Base-by-base conservation (phyloP, 2,888 invertebrate species). In the Aphrophora alni region DNA sequence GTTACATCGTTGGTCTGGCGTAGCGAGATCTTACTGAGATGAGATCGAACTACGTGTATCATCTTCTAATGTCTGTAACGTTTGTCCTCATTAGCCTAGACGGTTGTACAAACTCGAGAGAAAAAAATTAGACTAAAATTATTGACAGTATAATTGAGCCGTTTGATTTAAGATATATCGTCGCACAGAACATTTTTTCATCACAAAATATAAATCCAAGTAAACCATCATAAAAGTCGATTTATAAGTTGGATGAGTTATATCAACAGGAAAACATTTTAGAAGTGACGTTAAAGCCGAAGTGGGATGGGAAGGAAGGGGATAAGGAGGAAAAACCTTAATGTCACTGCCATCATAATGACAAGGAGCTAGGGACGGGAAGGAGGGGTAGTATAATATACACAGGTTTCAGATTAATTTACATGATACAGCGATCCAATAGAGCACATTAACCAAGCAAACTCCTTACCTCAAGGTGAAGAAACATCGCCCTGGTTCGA, bases 351-450 rank as follows among this genome's bases (percentile, higher is more conserved):
- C 59, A 10, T 73, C 73, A 28, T 73, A 73, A 73, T 73, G 73
- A 73, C 73, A 73, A 71, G 33, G n/a, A 38, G 33, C 51, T 17
- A 74, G 68, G 79, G 51, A 68, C 51, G 59, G 44, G 79, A 33
- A 26, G 44, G 79, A 27, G 69, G 28, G 24, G 69, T n/a, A 38
- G 78, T 72, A 72, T 78, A 78, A 78, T 72, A 72, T 72, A 72
- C 79, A 79, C 75, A 79, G 79, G 79, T 79, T 79, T 69, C 75
- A 70, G 74, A 79, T 79, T 79, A 79, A 79, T 79, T 79, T 79
- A 79, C 79, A 79, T 79, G 79, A 79, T 79, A 79, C 74, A 74
- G 75, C 79, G 74, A 79, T 79, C 79, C 79, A 79, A 79, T 79
- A 79, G 75, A 79, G 74, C 74, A 79, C 79, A 79, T 74, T 74